Base-by-base conservation (phyloP, 2,888 invertebrate species). In the Andrena bucephala region DNA sequence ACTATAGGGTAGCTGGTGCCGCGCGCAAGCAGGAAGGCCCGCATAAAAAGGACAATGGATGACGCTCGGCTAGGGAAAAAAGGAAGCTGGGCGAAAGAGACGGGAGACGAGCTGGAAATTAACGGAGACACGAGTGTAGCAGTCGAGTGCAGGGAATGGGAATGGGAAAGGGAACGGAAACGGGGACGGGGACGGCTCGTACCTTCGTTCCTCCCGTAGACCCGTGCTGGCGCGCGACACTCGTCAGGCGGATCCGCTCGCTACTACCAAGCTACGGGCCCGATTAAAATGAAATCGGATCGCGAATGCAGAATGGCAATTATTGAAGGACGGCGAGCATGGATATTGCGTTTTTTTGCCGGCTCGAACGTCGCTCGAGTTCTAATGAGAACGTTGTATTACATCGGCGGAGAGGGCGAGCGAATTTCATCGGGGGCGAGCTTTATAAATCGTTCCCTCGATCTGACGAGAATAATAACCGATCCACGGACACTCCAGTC, bases 41-140 rank as follows among this genome's bases (percentile, higher is more conserved):
- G 81, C 76, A 80, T 84, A 81, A 85, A 84, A 82, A 87, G 87
- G 82, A 87, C 84, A 87, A 87, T 87, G 82, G 84, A 62, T 24
- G 73, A 70, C 36, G 74, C 63, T 77, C 68, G 65, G 33, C 36
- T 63, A 59, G 60, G 54, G 48, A 72, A 72, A 69, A 76, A 54
- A 86, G 29, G 48, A 71, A 20, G 60, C 50, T 20, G 42, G 20
- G 50, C 48, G 48, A 68, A 73, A 60, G 57, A 59, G 77, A 48
- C 69, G 20, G 57, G 31, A 62, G 70, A 65, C 68, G 71, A 77
- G 63, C 62, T 69, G 80, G 63, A 80, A 81, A 84, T 84, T 77
- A 84, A 84, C 68, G 83, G 71, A 59, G 75, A 79, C 57, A 62
- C 57, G 57, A 57, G 57, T n/a, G 57, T n/a, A 20, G 67, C 10